These are phyloP conservation scores for Adrianichthys oophorus DNA, from an alignment of 2,797 vertebrate species.

Conservation along the genomic window DNA sequence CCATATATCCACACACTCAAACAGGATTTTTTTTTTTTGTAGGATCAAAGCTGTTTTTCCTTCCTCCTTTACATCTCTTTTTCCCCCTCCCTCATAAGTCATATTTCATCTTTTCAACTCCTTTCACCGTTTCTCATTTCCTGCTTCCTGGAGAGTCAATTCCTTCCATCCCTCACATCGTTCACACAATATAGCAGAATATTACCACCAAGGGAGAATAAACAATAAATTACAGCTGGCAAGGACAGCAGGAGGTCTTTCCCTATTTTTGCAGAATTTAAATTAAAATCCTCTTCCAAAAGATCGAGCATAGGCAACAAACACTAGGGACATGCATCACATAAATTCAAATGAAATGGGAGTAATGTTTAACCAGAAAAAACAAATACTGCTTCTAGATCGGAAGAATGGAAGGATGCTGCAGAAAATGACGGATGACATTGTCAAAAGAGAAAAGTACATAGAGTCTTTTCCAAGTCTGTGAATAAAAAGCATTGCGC, in stretches of 20 bases:
- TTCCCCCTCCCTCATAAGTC: constrained; percentile 11
- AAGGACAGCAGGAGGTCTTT: constrained; percentile 29
- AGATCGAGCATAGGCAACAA: neutral
- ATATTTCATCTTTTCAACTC: constrained; percentile 42
- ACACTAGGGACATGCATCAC: neutral
- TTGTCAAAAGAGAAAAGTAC: too few relatives aligned
- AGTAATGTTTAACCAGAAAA: too few relatives aligned
- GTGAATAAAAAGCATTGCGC: too few relatives aligned
- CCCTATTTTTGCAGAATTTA: constrained; percentile 35
- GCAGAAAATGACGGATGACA: too few relatives aligned
- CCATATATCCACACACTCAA: constrained; percentile 1
- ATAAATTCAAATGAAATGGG: constrained; percentile 4
- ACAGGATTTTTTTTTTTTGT: constrained; percentile 16
- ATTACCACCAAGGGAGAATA: constrained; percentile 52
- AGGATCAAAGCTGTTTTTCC: constrained; percentile 14
- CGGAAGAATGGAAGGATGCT: too few relatives aligned
- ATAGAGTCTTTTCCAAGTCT: too few relatives aligned
- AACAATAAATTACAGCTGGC: constrained; percentile 54
- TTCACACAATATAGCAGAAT: constrained; percentile 45
- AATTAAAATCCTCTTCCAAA: constrained; percentile 39
- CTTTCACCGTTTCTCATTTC: constrained; percentile 58
- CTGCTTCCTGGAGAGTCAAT: constrained; percentile 31
- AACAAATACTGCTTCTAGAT: too few relatives aligned
- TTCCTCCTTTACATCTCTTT: constrained; percentile 7
- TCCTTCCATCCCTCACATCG: constrained; percentile 33